phyloP scores from a whole-genome alignment of 2,888 invertebrate genomes.

The Drosophila demipolita region DNA sequence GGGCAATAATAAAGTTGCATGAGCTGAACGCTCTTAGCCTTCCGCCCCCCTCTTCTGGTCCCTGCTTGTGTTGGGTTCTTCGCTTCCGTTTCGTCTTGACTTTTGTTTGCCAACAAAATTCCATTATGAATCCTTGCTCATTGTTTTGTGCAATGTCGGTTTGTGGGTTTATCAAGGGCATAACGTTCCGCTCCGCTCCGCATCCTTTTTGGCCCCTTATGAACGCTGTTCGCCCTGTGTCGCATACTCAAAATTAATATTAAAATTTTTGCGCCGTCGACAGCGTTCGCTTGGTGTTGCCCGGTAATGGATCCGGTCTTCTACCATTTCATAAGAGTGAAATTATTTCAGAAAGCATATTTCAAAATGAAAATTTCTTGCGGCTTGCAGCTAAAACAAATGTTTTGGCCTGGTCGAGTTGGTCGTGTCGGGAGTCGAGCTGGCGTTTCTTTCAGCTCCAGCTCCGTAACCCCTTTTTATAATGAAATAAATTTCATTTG shows the following conservation, averaged over 20 bases:
- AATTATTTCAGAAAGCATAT: conserved; percentile 78
- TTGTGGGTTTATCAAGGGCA: conserved; percentile 63
- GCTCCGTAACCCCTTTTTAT: conserved; percentile 52
- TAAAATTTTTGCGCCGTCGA: conserved; percentile 69
- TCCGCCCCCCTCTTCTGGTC: conserved; percentile 2
- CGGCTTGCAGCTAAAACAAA: conserved; percentile 75
- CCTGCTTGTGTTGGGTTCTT: conserved; percentile 11
- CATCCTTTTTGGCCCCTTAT: background rate
- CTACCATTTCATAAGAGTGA: conserved; percentile 63
- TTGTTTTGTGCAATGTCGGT: conserved; percentile 72
- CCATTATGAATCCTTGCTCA: conserved; percentile 78
- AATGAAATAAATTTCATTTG: conserved; percentile 80
- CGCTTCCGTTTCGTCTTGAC: conserved; percentile 72
- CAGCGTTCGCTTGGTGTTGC: conserved; percentile 30
- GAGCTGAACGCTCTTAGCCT: conserved; percentile 9
- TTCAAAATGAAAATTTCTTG: conserved; percentile 79
- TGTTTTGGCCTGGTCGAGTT: conserved; percentile 63
- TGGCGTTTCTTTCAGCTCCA: background rate
- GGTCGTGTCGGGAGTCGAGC: background rate
- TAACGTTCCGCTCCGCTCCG: conserved; percentile 20
- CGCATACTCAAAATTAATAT: conserved; percentile 77
- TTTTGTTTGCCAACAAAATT: conserved; percentile 68
- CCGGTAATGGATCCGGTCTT: conserved; percentile 38
- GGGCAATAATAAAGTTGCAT: conserved; percentile 72
- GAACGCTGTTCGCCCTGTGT: conserved; percentile 7